Percentiles rank a stretch among this genome's conserved stretches.
Evolutionary conservation across 2,797 vertebrate species (phyloP).

Genomic region (Scyliorhinus canicula): DNA sequence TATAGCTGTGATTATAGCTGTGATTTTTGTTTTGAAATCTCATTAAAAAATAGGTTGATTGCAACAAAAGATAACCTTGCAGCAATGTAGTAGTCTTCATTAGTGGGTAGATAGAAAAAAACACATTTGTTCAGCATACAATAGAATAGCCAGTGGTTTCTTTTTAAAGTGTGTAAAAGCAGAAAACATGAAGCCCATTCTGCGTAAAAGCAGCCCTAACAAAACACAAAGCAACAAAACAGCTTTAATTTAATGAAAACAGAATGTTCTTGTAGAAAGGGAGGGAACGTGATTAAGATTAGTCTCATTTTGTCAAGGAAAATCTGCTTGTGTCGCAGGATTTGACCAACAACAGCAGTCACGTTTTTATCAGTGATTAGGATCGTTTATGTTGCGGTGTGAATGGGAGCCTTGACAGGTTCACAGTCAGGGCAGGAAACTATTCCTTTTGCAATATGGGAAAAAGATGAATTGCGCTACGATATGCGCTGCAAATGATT

Average conservation of each 20-base stretch:
- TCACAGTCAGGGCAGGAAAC: background rate
- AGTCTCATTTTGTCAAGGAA: background rate
- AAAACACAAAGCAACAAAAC: background rate
- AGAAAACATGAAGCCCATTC: background rate
- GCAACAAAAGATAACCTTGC: background rate
- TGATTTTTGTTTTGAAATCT: background rate
- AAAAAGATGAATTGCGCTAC: slow-evolving; percentile 1
- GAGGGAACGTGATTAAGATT: background rate
- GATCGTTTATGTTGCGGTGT: background rate
- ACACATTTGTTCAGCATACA: background rate
- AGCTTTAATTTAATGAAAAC: slow-evolving; percentile 9
- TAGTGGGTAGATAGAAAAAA: background rate
- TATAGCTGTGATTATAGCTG: too few relatives aligned
- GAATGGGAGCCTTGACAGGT: slow-evolving; percentile 4
- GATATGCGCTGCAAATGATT: background rate
- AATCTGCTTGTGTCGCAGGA: background rate
- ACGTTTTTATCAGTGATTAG: background rate
- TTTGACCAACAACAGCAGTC: background rate
- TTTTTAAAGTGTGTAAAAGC: background rate
- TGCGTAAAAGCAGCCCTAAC: background rate
- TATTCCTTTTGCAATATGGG: slow-evolving; percentile 24
- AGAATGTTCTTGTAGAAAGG: background rate
- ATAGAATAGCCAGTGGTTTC: background rate
- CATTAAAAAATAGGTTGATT: background rate
- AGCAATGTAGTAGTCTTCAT: background rate